Base-by-base conservation (phyloP, 2,888 invertebrate species). In the Tetragnatha montana region DNA sequence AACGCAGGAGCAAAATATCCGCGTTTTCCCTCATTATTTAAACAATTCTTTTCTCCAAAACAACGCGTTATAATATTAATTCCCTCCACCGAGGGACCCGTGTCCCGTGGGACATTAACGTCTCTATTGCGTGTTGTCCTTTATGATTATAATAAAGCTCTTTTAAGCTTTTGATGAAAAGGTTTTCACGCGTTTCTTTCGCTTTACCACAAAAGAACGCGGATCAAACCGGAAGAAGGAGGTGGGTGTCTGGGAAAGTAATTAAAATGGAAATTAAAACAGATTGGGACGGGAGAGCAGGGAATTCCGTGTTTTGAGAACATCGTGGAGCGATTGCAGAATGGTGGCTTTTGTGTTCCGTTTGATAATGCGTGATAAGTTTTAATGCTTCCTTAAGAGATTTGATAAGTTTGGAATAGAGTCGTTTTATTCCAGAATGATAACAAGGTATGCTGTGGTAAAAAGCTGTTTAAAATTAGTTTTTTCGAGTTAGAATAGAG, bases 211-310 rank as follows among this genome's bases (percentile, higher is more conserved):
- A 35, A 35, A 35, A 35, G 35, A 35, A 35, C 35, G 35, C 35
- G 35, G 35, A 35, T 1, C 1, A 35, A 35, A 35, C 35, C 35
- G 35, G 35, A 4, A 35, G 35, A 71, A 70, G 49, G 70, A 81
- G 19, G 21, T 70, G 49, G 70, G 70, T 71, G 81, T 70, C 50
- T 35, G 19, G 47, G 14, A 71, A 35, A 21, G 19, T 81, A 81
- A 81, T 81, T 71, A 81, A 81, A 81, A 81, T 81, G 81, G 49
- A 81, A 81, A 81, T 81, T 49, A 81, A 81, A 81, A 47, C 71
- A 60, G 60, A 60, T 60, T 60, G 60, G 60, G 60, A 12, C 17
- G 14, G 35, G 35, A 60, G 17, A 60, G 4, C 10, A 60, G 17
- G 60, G 60, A 60, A 60, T 60, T 60, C 17, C 14, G 60, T 60